Percentiles rank a stretch among this genome's conserved stretches.
phyloP scores from a whole-genome alignment of 2,888 invertebrate species.

The Prosopocoilus inquinatus region DNA sequence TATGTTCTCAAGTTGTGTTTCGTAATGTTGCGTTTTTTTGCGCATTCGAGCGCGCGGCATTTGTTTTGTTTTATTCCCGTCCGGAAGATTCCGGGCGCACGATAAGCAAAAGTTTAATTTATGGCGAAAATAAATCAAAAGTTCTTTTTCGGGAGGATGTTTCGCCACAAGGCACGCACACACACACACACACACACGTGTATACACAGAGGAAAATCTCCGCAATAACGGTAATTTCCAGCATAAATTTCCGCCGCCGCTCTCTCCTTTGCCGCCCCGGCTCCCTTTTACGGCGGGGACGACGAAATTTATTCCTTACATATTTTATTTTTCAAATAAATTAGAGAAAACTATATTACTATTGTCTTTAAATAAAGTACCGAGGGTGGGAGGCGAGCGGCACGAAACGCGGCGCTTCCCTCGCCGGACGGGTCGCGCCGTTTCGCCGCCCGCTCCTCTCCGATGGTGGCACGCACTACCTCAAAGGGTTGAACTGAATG shows the following conservation, averaged over 20 bases:
- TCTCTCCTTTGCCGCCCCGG: conserved; percentile 7
- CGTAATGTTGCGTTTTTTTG: no score
- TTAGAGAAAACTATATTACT: conserved; percentile 41
- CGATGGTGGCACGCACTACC: conserved; percentile 27
- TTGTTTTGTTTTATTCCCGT: no score
- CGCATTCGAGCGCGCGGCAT: no score
- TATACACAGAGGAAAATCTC: not conserved
- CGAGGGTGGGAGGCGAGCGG: conserved; percentile 17
- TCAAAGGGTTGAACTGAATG: conserved; percentile 39
- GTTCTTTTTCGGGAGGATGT: not conserved
- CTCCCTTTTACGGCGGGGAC: conserved; percentile 12
- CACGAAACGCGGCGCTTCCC: not conserved
- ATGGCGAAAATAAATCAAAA: conserved; percentile 3
- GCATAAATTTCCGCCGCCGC: no score
- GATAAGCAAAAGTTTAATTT: not conserved
- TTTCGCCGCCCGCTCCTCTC: not conserved
- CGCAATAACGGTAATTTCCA: no score
- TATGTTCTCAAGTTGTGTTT: no score
- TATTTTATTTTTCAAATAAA: conserved; percentile 43
- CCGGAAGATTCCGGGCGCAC: no score
- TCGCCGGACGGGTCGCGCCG: not conserved
- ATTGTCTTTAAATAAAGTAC: conserved; percentile 38
- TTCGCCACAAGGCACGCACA: conserved; percentile 1
- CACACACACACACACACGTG: not conserved
- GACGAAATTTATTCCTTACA: conserved; percentile 29